Evolutionary conservation across 2,797 vertebrate genomes (phyloP).

Genomic region (Melanogrammus aeglefinus): DNA sequence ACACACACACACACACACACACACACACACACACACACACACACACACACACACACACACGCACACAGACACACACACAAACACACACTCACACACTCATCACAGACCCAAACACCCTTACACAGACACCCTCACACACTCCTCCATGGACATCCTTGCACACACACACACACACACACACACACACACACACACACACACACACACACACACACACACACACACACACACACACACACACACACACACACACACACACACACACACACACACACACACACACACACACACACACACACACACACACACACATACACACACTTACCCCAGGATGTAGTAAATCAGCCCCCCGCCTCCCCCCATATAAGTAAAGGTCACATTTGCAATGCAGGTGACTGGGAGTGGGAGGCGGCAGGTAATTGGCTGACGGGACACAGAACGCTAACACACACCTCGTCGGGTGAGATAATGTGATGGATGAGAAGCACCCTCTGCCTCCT

Average conservation of each 20-base stretch:
- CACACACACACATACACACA: conserved; percentile 25
- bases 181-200: no score
- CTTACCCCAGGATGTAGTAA: conserved; percentile 84
- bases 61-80: no score
- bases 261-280: not conserved
- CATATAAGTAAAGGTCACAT: conserved; percentile 93
- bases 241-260: no score
- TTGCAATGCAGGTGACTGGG: conserved; percentile 89
- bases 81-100: no score
- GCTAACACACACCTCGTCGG: conserved; percentile 83
- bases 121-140: no score
- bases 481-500: conserved; percentile 77
- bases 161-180: no score
- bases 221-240: no score
- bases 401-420: conserved; percentile 86
- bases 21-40: conserved; percentile 32
- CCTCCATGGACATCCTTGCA: no score
- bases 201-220: no score
- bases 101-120: no score
- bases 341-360: conserved; percentile 74
- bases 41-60: no score
- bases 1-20: conserved; percentile 34
- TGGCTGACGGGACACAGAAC: conserved; percentile 81
- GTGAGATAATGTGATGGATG: conserved; percentile 84
- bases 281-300: conserved; percentile 34